Conservation (phyloP, 2,797 vertebrate species). For the Cyclura pinguis region DNA sequence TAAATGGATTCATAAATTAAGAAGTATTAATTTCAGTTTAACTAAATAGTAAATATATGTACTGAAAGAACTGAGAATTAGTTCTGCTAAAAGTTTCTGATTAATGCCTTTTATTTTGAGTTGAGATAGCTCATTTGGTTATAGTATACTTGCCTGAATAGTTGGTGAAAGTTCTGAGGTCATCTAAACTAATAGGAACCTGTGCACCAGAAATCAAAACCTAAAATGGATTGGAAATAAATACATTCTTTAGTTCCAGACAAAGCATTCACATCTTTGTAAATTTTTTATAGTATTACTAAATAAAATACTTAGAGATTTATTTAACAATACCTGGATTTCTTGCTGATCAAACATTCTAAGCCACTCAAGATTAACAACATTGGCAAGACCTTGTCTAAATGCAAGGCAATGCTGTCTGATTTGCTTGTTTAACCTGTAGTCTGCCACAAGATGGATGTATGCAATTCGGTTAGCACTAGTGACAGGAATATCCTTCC, state of each 20-base stretch:
- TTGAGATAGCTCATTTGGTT: fast-evolving
- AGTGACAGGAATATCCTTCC: slow-evolving; percentile 96
- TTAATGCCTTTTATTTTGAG: neutral
- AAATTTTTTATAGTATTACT: neutral
- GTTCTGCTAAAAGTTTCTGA: neutral
- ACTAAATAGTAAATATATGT: neutral
- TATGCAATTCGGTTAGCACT: slow-evolving; percentile 96
- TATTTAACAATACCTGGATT: slow-evolving; percentile 86
- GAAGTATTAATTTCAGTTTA: neutral
- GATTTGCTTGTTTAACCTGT: slow-evolving; percentile 96
- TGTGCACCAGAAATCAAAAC: slow-evolving; percentile 97
- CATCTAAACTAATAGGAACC: slow-evolving; percentile 95
- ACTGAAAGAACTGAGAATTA: neutral
- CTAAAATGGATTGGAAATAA: slow-evolving; percentile 71
- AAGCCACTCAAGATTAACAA: slow-evolving; percentile 97
- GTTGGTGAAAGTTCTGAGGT: slow-evolving; percentile 97
- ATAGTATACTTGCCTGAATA: slow-evolving; percentile 89
- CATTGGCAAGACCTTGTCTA: slow-evolving; percentile 95
- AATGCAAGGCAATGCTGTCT: slow-evolving; percentile 94
- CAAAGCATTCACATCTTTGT: neutral
- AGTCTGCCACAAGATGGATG: slow-evolving; percentile 96
- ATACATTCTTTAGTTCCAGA: neutral
- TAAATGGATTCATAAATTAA: neutral
- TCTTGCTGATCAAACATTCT: slow-evolving; percentile 99
- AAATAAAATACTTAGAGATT: neutral